Conservation (phyloP, 1,140 invertebrate species). For the Drosophila littoralis region DNA sequence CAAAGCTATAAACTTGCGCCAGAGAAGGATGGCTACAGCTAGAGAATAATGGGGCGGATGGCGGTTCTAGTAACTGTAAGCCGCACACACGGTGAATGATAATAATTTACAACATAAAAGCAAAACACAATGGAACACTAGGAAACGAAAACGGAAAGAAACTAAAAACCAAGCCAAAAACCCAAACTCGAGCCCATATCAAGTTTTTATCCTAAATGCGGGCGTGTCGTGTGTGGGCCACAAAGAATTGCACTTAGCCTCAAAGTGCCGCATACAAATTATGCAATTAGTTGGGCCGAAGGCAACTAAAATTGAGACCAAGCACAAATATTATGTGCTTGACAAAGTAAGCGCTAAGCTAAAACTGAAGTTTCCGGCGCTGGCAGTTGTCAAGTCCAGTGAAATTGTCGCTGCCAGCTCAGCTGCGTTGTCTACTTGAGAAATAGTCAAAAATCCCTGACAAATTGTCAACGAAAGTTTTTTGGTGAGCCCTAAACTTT, state of each 20-base stretch:
- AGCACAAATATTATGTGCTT: constrained; percentile 57
- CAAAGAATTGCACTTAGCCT: constrained; percentile 42
- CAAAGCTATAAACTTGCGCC: constrained; percentile 45
- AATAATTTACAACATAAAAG: constrained; percentile 71
- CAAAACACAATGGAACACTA: constrained; percentile 64
- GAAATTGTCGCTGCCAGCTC: constrained; percentile 42
- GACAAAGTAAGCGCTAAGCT: constrained; percentile 35
- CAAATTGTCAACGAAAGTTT: constrained; percentile 80
- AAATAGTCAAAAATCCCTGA: constrained; percentile 70
- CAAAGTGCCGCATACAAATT: constrained; percentile 77
- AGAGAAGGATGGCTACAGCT: constrained; percentile 25
- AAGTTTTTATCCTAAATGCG: constrained; percentile 56
- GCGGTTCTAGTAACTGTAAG: constrained; percentile 2
- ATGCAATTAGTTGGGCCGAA: constrained; percentile 74
- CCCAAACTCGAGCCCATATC: constrained; percentile 45
- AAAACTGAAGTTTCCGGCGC: constrained; percentile 45
- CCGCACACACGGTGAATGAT: constrained; percentile 52
- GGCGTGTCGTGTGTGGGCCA: constrained; percentile 30
- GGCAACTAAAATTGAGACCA: constrained; percentile 32
- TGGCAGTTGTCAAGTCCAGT: constrained; percentile 57
- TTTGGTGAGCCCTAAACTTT: constrained; percentile 23
- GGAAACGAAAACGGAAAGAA: constrained; percentile 5
- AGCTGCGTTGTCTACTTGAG: constrained; percentile 30
- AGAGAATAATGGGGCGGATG: constrained; percentile 23
- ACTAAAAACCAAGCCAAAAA: constrained; percentile 9